Evolutionary conservation across 1,140 invertebrate genomes (phyloP).

Genomic region (Conus ventricosus): DNA sequence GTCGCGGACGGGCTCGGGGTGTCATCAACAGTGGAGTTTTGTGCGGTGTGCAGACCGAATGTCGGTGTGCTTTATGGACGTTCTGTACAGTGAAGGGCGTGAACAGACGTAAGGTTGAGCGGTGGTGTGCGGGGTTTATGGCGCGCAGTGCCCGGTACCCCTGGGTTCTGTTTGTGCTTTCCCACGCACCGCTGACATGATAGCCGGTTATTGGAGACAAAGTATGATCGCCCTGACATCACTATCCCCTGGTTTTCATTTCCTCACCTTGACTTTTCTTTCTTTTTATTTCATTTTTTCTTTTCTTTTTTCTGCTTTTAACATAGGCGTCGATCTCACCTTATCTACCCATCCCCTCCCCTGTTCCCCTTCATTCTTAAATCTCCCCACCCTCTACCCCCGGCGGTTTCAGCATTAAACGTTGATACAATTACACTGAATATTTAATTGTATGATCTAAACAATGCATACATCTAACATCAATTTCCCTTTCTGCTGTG

Average conservation of each 20-base stretch:
- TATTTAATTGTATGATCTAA: too few relatives aligned
- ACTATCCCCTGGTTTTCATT: neutral
- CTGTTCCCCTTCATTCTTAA: too few relatives aligned
- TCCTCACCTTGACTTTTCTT: neutral
- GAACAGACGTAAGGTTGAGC: neutral
- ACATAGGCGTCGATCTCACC: too few relatives aligned
- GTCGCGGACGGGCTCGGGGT: neutral
- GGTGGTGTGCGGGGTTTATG: neutral
- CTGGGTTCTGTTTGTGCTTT: neutral
- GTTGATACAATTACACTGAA: too few relatives aligned
- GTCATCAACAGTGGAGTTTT: neutral
- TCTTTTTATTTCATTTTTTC: neutral
- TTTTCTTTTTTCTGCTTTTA: neutral
- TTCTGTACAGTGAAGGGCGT: neutral
- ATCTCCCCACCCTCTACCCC: too few relatives aligned
- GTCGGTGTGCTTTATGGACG: neutral
- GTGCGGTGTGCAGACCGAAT: too few relatives aligned
- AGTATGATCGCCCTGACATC: neutral
- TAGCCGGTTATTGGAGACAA: neutral
- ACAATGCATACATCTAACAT: too few relatives aligned
- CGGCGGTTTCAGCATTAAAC: too few relatives aligned
- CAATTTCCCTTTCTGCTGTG: too few relatives aligned
- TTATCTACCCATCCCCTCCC: too few relatives aligned
- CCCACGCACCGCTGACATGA: neutral
- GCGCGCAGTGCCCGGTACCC: neutral